Conservation (phyloP, 2,113 vertebrate species). For the Ranitomeya imitator region DNA sequence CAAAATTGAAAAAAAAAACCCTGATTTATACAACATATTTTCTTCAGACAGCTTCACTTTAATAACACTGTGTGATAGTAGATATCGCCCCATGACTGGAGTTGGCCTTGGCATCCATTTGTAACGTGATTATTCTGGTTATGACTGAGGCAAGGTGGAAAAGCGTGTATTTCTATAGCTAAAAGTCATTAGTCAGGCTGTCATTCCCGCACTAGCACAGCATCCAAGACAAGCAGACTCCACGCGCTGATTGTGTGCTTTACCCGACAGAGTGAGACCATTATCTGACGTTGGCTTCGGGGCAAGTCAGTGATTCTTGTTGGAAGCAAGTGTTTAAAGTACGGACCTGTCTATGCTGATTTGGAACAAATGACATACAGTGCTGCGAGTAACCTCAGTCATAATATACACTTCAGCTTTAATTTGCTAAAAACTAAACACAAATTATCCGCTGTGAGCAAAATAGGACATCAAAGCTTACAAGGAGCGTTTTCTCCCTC, state of each 20-base stretch:
- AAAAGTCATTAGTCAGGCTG: constrained; percentile 32
- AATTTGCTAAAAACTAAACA: constrained; percentile 47
- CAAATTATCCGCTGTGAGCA: constrained; percentile 38
- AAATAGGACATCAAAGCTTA: constrained; percentile 34
- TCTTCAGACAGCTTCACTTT: no score
- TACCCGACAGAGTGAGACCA: constrained; percentile 20
- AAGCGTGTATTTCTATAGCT: background rate
- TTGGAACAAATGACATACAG: constrained; percentile 35
- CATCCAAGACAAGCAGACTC: background rate
- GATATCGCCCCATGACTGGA: no score
- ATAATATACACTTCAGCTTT: constrained; percentile 52
- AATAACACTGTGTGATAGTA: no score
- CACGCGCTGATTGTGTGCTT: background rate
- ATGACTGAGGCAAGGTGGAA: background rate
- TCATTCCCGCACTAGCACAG: background rate
- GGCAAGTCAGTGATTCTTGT: constrained; percentile 37
- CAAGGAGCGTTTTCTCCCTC: background rate
- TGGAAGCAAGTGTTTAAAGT: constrained; percentile 31
- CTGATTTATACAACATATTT: no score
- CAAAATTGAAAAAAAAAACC: no score
- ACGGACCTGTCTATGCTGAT: constrained; percentile 45
- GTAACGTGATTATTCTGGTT: background rate
- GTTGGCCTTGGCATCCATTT: background rate
- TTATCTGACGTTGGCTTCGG: constrained; percentile 38
- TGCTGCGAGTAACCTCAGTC: constrained; percentile 30